Base-by-base conservation (phyloP, 92 coral and sea anemone species). In the Nematostella vectensis region DNA sequence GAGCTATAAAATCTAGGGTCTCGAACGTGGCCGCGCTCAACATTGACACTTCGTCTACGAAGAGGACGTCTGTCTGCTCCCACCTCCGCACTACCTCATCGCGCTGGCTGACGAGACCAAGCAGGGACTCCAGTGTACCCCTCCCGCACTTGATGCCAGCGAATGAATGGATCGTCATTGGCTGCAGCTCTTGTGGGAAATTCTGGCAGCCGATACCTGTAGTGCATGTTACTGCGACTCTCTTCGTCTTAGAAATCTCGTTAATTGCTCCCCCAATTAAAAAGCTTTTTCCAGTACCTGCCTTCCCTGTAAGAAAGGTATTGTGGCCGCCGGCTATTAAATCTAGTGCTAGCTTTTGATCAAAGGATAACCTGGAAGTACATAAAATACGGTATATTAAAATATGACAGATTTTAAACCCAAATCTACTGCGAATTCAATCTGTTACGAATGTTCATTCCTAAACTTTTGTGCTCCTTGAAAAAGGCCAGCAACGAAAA, bases 21-120 rank as follows among this genome's bases (percentile, higher is more conserved):
- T 80, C 64, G 43, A 75, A 70, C 16, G 53, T 76, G 33, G 57
- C 50, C 17, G 58, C 25, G 48, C 78, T 75, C 56, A 75, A 18
- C 70, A 65, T 70, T 4, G 79, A 75, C 10, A 70, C 65, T 25
- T 80, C 88, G 21, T 80, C 70, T 13, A 80, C 55, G 44, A 68
- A 48, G n/a, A 80, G 69, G 1, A 75, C 66, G 3, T 69, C 74
- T 0, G 82, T 76, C 3, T 69, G 61, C 25, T 49, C 9, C 72
- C 76, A 68, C 50, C 76, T 65, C 23, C 27, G 11, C 16, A 53
- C 37, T 27, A 69, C 64, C 0, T 55, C 74, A 1, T 43, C 3
- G 22, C 61, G 74, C 6, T 17, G 16, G 16, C 9, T 13, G 1
- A 63, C 69, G 10, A 19, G 16, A 9, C 28, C 25, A 21, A 52